Conservation (phyloP, 2,888 invertebrate species). For the Eristalis intricaria region DNA sequence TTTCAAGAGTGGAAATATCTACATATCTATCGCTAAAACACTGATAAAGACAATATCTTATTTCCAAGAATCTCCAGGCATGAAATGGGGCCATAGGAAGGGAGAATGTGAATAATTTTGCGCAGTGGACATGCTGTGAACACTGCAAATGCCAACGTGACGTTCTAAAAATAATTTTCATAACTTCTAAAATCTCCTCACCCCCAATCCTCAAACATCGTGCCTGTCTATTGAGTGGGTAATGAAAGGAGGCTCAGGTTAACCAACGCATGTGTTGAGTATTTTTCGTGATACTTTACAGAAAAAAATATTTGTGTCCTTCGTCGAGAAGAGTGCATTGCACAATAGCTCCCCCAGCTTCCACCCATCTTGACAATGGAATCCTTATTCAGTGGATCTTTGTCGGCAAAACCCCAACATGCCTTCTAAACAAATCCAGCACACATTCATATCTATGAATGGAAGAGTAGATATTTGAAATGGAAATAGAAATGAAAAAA, state of each 20-base stretch:
- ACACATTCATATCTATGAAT: not conserved
- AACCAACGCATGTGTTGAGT: not conserved
- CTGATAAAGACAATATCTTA: not conserved
- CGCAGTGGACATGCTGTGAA: not conserved
- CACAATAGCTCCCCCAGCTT: not conserved
- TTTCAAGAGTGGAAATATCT: no score
- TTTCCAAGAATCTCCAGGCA: not conserved
- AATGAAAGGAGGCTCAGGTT: not conserved
- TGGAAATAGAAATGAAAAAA: not conserved
- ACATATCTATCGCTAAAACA: no score
- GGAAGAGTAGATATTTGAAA: not conserved
- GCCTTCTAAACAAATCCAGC: not conserved
- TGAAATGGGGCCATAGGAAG: not conserved
- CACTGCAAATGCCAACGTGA: not conserved
- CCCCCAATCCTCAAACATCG: not conserved
- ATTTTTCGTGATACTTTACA: not conserved
- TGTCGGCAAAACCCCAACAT: not conserved
- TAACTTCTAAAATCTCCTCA: no score
- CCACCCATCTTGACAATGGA: not conserved
- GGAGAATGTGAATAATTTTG: not conserved
- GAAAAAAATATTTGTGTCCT: not conserved
- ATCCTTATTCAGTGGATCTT: not conserved
- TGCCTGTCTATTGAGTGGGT: not conserved
- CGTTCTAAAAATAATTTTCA: not conserved
- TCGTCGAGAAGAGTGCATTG: constrained; percentile 15